phyloP scores from a whole-genome alignment of 2,888 invertebrate species.

The Folsomia manolachei region DNA sequence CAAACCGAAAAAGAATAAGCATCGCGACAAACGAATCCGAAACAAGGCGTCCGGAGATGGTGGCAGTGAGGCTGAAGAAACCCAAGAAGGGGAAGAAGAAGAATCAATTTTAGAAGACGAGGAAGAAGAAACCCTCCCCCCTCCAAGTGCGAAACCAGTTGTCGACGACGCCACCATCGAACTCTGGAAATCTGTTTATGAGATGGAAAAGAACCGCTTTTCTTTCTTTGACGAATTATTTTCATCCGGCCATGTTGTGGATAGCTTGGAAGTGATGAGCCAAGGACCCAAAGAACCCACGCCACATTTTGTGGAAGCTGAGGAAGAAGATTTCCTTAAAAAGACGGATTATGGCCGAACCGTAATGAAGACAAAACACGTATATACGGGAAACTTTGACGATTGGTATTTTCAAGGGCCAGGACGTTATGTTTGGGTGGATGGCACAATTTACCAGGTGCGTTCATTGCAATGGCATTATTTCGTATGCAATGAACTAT shows the following conservation, averaged over 20 bases:
- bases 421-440: slow-evolving; percentile 44
- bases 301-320: slow-evolving; percentile 42
- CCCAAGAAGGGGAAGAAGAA: neutral
- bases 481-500: neutral
- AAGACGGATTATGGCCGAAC: slow-evolving; percentile 44
- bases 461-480: neutral
- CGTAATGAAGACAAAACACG: slow-evolving; percentile 47
- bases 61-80: too few species aligned
- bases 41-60: too few species aligned
- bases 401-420: slow-evolving; percentile 46
- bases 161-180: slow-evolving; percentile 22
- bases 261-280: slow-evolving; percentile 27
- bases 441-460: slow-evolving; percentile 45
- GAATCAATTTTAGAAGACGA: slow-evolving; percentile 18
- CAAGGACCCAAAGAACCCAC: slow-evolving; percentile 14
- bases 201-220: slow-evolving; percentile 35
- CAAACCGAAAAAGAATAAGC: too few species aligned
- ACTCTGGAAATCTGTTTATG: slow-evolving; percentile 32
- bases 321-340: slow-evolving; percentile 27
- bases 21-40: too few species aligned
- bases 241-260: slow-evolving; percentile 40
- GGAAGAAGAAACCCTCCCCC: slow-evolving; percentile 19
- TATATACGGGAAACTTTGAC: slow-evolving; percentile 46
- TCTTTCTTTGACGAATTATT: slow-evolving; percentile 47
- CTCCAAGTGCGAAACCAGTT: neutral